Conservation (phyloP, 2,113 vertebrate genomes). For the Noctilio leporinus region DNA sequence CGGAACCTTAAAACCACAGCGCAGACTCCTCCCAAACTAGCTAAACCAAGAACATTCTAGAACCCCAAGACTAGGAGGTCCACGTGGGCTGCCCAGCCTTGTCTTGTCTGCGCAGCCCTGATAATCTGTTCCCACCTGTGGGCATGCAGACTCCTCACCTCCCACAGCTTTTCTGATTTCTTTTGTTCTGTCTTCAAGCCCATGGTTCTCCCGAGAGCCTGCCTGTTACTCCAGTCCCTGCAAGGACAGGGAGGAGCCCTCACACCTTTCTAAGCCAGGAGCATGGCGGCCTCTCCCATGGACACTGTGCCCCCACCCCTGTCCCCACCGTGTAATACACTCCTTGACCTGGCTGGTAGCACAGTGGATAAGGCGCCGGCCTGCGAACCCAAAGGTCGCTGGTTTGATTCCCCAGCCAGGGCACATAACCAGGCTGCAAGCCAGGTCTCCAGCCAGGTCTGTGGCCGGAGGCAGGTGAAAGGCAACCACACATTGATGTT, state of each 20-base stretch:
- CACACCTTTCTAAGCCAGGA: background rate
- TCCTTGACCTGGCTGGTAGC: no score
- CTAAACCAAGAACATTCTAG: background rate
- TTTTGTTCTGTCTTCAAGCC: background rate
- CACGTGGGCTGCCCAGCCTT: background rate
- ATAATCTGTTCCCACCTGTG: background rate
- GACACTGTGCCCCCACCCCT: background rate
- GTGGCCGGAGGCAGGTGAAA: no score
- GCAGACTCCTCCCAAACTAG: background rate
- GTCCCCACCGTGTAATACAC: background rate
- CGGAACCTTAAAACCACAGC: constrained; percentile 3
- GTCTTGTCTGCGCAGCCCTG: background rate
- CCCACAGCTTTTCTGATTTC: background rate
- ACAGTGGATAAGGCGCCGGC: no score
- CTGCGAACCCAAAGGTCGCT: no score
- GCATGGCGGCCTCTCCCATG: background rate
- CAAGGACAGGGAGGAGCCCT: background rate
- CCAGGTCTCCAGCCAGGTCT: no score
- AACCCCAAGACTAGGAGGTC: background rate
- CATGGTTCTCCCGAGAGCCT: background rate
- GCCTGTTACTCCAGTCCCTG: no score
- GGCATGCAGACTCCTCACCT: background rate
- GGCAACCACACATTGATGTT: no score
- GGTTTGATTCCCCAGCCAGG: no score
- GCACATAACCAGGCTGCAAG: no score